Evolutionary conservation across 1,140 invertebrate genomes (phyloP), one percentile per base, ranked within the genome.

Genomic region (Gryllus bimaculatus): DNA sequence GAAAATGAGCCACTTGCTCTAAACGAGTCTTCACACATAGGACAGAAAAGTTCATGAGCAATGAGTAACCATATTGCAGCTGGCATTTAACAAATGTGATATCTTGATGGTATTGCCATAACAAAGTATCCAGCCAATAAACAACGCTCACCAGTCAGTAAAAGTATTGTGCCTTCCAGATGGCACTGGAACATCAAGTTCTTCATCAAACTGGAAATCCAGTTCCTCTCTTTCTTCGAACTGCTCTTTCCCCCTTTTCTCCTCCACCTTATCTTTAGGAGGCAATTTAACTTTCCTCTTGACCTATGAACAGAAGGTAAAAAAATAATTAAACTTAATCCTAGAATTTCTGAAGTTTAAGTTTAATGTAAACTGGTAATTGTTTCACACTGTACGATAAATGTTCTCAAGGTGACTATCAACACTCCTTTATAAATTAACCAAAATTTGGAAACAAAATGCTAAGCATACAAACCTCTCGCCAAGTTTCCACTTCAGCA

Each of bases 181-280:
- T 26, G 92, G 90, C 21, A 90, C 87, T 79, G 90, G 88, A 79
- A 91, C 89, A 81, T 96, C 93, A 66, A 98, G 87, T 85, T 99
- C 97, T 87, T 98, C 96, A 85, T 99, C 97, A 87, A 99, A 97
- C 87, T 97, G 94, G 87, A 99, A 99, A 85, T 98, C 95, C 79
- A 98, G 86, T 85, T 98, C 96, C 85, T 97, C 95, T 80, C 92
- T 90, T 85, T 92, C 90, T 82, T 89, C 87, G 81, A 83, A 85
- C 81, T 86, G 87, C 80, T 80, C 81, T 81, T 84, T 86, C 81
- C 82, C 80, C 79, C 81, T 82, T 77, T 76, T 78, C 26, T 80
- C 80, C 39, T 85, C 85, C 47, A 78, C 73, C 82, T 84, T 87
- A 47, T 86, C 85, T 82, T 86, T 87, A 13, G 86, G 84, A 15